Evolutionary conservation across 2,113 vertebrate genomes (phyloP).

Genomic region (Dromas ardeola): DNA sequence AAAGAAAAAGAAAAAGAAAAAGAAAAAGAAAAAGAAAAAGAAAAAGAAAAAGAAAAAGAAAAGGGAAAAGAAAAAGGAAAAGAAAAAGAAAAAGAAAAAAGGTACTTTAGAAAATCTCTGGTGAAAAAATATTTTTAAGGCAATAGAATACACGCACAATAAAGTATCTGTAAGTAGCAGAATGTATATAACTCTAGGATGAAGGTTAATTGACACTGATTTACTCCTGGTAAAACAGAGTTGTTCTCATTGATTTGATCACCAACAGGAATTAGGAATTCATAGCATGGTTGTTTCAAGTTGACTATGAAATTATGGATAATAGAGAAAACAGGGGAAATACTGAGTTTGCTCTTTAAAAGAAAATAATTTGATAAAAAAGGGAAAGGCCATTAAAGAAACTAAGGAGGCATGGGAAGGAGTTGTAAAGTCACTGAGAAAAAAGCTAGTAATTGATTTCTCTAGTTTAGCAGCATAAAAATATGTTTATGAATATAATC

Average conservation of each 20-base stretch:
- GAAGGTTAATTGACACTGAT: not conserved
- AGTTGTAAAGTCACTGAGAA: not conserved
- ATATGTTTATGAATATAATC: not conserved
- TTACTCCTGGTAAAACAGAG: not conserved
- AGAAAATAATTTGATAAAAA: not conserved
- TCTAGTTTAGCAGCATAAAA: not conserved
- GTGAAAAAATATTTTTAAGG: not conserved
- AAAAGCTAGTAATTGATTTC: not conserved
- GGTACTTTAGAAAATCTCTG: not conserved
- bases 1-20: rapidly evolving
- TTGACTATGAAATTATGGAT: not conserved
- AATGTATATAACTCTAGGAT: not conserved
- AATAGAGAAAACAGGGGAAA: not conserved
- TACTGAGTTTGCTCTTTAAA: not conserved
- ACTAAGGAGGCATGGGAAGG: not conserved
- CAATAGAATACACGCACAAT: not conserved
- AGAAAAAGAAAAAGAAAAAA: not conserved
- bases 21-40: not conserved
- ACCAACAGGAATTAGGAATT: not conserved
- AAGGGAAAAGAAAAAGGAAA: too few relatives aligned
- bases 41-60: too few relatives aligned
- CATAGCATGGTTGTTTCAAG: not conserved
- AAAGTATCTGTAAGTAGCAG: not conserved
- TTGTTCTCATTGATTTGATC: not conserved
- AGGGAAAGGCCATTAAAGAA: not conserved